These are phyloP conservation scores for Nemapogon koenigi DNA, from an alignment of 2,888 invertebrate genomes.

Conservation along the genomic window DNA sequence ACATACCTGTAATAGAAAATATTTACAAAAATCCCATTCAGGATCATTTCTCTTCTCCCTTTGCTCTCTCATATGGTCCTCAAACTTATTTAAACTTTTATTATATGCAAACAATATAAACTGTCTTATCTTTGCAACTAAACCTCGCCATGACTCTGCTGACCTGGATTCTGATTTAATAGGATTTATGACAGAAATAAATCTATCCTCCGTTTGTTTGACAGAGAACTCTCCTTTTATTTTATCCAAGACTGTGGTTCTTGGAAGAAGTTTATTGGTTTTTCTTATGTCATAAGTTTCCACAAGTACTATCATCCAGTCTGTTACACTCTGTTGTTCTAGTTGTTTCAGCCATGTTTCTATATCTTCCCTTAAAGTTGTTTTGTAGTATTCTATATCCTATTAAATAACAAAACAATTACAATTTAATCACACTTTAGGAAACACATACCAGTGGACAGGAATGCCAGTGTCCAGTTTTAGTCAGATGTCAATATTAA, in stretches of 20 bases:
- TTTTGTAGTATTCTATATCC: conserved; percentile 94
- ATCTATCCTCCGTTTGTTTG: conserved; percentile 83
- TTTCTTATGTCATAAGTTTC: conserved; percentile 92
- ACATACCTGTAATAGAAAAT: conserved; percentile 86
- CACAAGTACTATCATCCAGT: conserved; percentile 94
- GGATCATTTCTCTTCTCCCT: conserved; percentile 89
- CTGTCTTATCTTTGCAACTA: conserved; percentile 83
- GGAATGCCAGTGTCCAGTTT: too few relatives aligned
- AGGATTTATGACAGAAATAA: conserved; percentile 90
- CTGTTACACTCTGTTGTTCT: conserved; percentile 75
- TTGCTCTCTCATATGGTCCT: conserved; percentile 88
- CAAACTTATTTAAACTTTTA: conserved; percentile 83
- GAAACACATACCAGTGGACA: too few relatives aligned
- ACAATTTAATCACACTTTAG: too few relatives aligned
- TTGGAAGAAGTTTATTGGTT: conserved; percentile 87
- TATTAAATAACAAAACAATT: too few relatives aligned
- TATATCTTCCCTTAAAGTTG: conserved; percentile 86
- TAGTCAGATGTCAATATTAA: too few relatives aligned
- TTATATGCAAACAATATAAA: conserved; percentile 88
- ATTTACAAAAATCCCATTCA: conserved; percentile 94
- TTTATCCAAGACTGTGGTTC: conserved; percentile 94
- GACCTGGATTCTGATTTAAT: conserved; percentile 87
- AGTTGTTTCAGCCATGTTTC: conserved; percentile 86
- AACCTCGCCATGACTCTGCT: conserved; percentile 88
- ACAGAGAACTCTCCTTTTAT: conserved; percentile 92